Percentiles rank a stretch among this genome's conserved stretches.
Conservation (phyloP, 2,797 vertebrate species). For the Neosilurus hyrtlii region DNA sequence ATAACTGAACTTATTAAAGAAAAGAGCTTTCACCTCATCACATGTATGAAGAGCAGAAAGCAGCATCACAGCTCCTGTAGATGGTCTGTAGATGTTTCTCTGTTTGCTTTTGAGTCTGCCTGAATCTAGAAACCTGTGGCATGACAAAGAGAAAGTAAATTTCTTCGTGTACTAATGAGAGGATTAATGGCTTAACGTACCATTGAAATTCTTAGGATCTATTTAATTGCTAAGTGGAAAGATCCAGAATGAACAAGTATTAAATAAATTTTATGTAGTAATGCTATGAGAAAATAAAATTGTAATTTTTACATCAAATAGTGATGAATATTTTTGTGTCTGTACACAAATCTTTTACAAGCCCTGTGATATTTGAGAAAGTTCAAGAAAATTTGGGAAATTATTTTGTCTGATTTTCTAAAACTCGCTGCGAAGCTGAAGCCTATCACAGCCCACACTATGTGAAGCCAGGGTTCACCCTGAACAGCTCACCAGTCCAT, state of each 20-base stretch:
- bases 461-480: no score
- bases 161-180: no score
- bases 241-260: background rate
- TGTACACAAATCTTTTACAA: background rate
- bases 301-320: background rate
- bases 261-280: background rate
- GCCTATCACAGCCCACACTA: no score
- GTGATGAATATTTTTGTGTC: background rate
- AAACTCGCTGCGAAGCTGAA: no score
- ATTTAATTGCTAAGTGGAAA: background rate
- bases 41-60: conserved; percentile 77
- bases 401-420: no score
- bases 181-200: background rate
- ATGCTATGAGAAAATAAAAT: background rate
- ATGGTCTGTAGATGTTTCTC: conserved; percentile 71
- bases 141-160: background rate
- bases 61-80: conserved; percentile 77
- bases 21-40: conserved; percentile 66
- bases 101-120: conserved; percentile 53
- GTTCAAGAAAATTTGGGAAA: background rate
- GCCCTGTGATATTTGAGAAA: background rate
- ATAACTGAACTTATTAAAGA: background rate
- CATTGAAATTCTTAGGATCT: background rate
- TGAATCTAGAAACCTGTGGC: conserved; percentile 72
- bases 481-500: no score